Base-by-base conservation (phyloP, 1,140 invertebrate species). In the Zaprionus capensis region DNA sequence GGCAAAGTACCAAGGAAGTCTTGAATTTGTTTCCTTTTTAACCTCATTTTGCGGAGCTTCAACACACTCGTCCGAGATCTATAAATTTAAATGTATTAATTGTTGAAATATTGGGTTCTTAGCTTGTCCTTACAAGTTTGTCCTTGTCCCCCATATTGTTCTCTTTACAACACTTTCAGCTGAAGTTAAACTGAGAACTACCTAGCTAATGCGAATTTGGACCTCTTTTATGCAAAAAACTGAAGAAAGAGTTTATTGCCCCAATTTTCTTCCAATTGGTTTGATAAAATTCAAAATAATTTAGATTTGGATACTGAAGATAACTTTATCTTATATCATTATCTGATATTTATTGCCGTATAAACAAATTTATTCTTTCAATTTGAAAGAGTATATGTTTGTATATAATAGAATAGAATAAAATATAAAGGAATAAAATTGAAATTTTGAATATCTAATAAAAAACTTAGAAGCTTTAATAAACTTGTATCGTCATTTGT, bases 1-100 rank as follows among this genome's bases (percentile, higher is more conserved):
- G 0, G 87, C 87, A 63, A 87, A 79, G 65, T 85, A 84, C 91
- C 86, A 92, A 24, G 78, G 67, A 3, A 81, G 11, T 5, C 75
- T 36, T n/a, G 24, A 38, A 31, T 5, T 9, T 12, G 0, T 6
- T 3, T 73, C 38, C 63, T 57, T 79, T 61, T 36, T 9, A 14
- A 6, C 28, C 9, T 14, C 28, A 56, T 57, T 72, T 24, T 20
- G 31, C 1, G 9, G 12, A 55, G 57, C 9, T 44, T 78, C 65
- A 7, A 58, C 1, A 2, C 62, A 63, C 17, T 86, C 80, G 12
- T 82, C 77, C 4, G 58, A 61, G 2, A 87, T 87, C 82, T 85
- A 7, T 95, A 5, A 11, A 34, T 28, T 12, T 15, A 11, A 56
- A 24, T 20, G 6, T 9, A 4, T 61, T 12, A 0, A 4, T 49